Evolutionary conservation across 1,140 invertebrate genomes (phyloP).

Genomic region (Piezodorus guildinii): DNA sequence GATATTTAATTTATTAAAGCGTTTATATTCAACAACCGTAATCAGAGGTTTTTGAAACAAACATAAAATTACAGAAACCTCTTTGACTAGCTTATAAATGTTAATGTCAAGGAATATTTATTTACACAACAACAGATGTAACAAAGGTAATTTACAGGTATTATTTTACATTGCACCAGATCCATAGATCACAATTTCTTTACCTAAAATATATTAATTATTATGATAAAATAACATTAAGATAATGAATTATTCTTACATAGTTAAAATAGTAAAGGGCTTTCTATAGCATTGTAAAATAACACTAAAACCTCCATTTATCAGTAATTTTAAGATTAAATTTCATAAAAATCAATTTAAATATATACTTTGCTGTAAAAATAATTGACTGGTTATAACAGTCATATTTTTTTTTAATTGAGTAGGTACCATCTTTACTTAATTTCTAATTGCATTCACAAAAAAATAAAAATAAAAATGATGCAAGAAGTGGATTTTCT

Average conservation of each 20-base stretch:
- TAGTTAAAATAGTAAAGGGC: too few species aligned
- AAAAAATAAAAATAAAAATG: too few species aligned
- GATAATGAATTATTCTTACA: neutral
- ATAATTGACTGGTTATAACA: too few species aligned
- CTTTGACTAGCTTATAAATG: constrained; percentile 6
- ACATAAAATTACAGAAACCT: neutral
- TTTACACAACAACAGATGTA: constrained; percentile 9
- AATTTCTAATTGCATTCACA: too few species aligned
- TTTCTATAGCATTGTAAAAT: too few species aligned
- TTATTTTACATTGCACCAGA: neutral
- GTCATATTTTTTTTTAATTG: too few species aligned
- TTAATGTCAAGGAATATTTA: neutral
- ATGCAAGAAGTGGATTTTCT: too few species aligned
- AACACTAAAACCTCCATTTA: too few species aligned
- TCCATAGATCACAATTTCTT: neutral
- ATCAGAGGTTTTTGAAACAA: neutral
- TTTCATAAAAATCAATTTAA: too few species aligned
- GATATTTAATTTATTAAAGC: constrained; percentile 18
- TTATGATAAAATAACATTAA: constrained; percentile 1
- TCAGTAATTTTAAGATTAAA: too few species aligned
- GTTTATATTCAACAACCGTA: constrained; percentile 6
- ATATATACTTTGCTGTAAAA: too few species aligned
- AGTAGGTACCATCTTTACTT: too few species aligned
- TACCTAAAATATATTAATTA: constrained; percentile 4
- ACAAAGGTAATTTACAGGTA: neutral